A percentile compares a stretch with the other conserved stretches of the same genome.
phyloP scores from a whole-genome alignment of 1,140 invertebrate genomes.

The roundworm (Caenorhabditis elegans) region WBcel235 BX284606.5:13387001-13387500 shows the following conservation, averaged over 20 bases:
- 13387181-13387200: too few relatives aligned
- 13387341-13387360: constrained; percentile 66
- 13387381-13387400: constrained; percentile 50
- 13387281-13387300: constrained; percentile 66
- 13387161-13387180: too few relatives aligned
- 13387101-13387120: too few relatives aligned
- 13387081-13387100: too few relatives aligned
- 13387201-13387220: too few relatives aligned
- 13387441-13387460: constrained; percentile 44
- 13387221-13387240: constrained; percentile 57
- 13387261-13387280: constrained; percentile 65
- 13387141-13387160: too few relatives aligned
- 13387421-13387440: not conserved
- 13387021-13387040: too few relatives aligned
- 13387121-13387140: too few relatives aligned
- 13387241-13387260: constrained; percentile 63
- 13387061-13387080: too few relatives aligned
- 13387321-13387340: constrained; percentile 65
- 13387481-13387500: not conserved
- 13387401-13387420: not conserved
- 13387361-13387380: constrained; percentile 57
- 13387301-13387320: constrained; percentile 62
- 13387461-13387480: constrained; percentile 44
- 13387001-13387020: too few relatives aligned
- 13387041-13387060: too few relatives aligned